Conservation (phyloP, 2,113 vertebrate species). For the Isichthys henryi region DNA sequence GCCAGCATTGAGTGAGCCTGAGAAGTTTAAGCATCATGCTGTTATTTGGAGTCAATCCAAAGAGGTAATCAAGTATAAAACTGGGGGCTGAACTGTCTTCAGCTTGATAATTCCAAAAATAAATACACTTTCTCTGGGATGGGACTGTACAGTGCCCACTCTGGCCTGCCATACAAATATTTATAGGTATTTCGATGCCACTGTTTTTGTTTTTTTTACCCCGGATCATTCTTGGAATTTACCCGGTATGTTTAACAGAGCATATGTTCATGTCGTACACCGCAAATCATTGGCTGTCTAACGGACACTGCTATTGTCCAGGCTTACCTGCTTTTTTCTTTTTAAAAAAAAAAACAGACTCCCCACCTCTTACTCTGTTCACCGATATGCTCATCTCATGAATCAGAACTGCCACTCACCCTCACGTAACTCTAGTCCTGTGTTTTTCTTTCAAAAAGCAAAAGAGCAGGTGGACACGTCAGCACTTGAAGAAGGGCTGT, state of each 20-base stretch:
- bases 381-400: background rate
- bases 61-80: slow-evolving; percentile 17
- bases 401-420: background rate
- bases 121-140: background rate
- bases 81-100: slow-evolving; percentile 1
- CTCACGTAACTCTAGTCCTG: slow-evolving; percentile 6
- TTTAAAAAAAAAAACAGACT: background rate
- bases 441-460: slow-evolving; percentile 8
- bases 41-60: slow-evolving; percentile 18
- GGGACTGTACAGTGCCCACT: background rate
- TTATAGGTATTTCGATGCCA: background rate
- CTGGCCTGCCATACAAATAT: background rate
- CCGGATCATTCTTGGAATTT: background rate
- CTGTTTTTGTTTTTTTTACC: background rate
- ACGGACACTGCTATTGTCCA: background rate
- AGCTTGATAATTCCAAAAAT: background rate
- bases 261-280: background rate
- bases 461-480: slow-evolving; percentile 29
- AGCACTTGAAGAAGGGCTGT: slow-evolving; percentile 37
- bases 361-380: slow-evolving; percentile 5
- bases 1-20: background rate
- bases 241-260: background rate
- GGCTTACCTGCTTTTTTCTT: background rate
- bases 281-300: background rate
- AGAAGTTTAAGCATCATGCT: slow-evolving; percentile 4